phyloP scores from a whole-genome alignment of 2,797 vertebrate genomes.

The Neolamprologus multifasciatus region DNA sequence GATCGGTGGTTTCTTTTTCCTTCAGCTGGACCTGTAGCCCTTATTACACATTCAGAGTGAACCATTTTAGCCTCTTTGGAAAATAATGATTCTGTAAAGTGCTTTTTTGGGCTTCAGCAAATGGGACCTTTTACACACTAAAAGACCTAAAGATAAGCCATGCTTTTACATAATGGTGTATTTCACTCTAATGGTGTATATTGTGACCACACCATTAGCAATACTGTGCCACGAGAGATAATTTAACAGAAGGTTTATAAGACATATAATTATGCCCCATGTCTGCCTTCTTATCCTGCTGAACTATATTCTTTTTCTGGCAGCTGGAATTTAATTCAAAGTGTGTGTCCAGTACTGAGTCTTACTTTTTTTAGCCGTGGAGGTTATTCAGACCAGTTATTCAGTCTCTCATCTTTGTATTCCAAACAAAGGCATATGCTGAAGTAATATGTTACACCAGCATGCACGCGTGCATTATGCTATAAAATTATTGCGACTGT shows the following conservation, averaged over 20 bases:
- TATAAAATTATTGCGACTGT: neutral
- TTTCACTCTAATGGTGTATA: neutral
- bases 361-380: neutral
- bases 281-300: neutral
- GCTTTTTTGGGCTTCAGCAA: neutral
- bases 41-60: neutral
- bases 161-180: neutral
- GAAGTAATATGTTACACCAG: neutral
- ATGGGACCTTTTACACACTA: neutral
- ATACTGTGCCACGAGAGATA: neutral
- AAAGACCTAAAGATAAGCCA: neutral
- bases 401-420: neutral
- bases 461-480: neutral
- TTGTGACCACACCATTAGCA: neutral
- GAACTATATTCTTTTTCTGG: neutral
- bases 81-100: constrained; percentile 2
- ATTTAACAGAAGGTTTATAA: neutral
- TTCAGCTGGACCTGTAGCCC: neutral
- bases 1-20: neutral
- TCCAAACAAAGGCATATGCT: neutral
- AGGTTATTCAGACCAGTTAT: neutral
- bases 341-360: neutral
- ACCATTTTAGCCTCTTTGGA: neutral
- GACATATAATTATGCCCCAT: neutral
- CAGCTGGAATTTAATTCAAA: neutral